Percentiles rank a stretch among this genome's conserved stretches.
Conservation (phyloP, 2,113 vertebrate genomes). For the Nicator chloris region DNA sequence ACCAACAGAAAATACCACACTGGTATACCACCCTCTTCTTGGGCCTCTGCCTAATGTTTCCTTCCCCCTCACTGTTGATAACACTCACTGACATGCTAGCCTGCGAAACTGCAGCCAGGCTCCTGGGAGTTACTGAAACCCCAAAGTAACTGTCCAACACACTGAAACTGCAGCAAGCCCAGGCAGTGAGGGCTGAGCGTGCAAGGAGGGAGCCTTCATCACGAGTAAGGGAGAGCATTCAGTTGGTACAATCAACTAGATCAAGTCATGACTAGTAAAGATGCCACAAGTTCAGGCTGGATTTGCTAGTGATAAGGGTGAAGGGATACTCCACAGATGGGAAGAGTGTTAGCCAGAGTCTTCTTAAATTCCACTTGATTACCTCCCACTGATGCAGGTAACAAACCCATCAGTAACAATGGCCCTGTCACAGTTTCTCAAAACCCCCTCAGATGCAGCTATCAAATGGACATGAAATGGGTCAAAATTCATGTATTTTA, state of each 20-base stretch:
- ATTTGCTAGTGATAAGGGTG: background rate
- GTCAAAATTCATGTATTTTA: background rate
- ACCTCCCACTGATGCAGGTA: background rate
- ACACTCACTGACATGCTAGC: background rate
- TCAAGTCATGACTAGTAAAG: background rate
- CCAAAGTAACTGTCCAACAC: background rate
- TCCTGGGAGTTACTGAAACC: background rate
- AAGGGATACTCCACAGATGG: background rate
- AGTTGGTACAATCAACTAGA: background rate
- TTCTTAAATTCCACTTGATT: background rate
- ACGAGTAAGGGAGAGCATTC: background rate
- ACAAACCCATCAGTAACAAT: background rate
- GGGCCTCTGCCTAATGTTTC: slow-evolving; percentile 15
- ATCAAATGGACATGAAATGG: background rate
- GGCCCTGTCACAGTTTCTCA: background rate
- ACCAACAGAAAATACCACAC: slow-evolving; percentile 27
- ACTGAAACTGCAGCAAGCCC: background rate
- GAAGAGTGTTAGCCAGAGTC: background rate
- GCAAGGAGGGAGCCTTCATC: background rate
- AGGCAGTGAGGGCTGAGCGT: background rate
- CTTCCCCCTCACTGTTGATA: slow-evolving; percentile 21
- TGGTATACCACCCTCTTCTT: slow-evolving; percentile 1
- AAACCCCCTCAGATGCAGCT: background rate
- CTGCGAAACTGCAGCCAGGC: background rate
- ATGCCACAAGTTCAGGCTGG: background rate